Conservation (phyloP, 30 jellyfish, hydroid and myxozoan genomes). For the Turritopsis dohrnii region DNA sequence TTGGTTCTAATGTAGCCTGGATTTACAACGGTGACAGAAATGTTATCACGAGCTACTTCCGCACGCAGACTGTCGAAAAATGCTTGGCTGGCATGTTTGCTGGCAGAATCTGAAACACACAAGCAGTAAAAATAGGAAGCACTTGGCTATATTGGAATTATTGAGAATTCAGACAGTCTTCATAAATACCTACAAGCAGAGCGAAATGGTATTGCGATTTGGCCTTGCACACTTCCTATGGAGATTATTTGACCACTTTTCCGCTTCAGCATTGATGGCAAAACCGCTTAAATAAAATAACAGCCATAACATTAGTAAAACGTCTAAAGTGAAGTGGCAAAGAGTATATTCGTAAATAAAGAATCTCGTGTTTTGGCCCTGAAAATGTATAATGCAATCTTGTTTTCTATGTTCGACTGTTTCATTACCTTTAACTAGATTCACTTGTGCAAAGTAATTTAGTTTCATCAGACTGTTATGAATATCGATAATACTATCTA, state of each 20-base stretch:
- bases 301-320: too few relatives aligned
- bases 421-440: conserved; percentile 65
- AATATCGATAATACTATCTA: conserved; percentile 47
- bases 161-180: too few relatives aligned
- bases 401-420: too few relatives aligned
- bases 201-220: conserved; percentile 56
- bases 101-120: conserved; percentile 56
- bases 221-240: conserved; percentile 83
- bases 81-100: conserved; percentile 86
- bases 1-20: conserved; percentile 89
- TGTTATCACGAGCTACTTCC: conserved; percentile 60
- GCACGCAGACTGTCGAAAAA: conserved; percentile 77
- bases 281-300: conserved; percentile 38
- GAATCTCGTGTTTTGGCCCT: too few relatives aligned
- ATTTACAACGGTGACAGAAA: conserved; percentile 51
- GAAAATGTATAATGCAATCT: too few relatives aligned
- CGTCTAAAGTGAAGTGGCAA: too few relatives aligned
- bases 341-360: too few relatives aligned
- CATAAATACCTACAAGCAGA: conserved; percentile 61
- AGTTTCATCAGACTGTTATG: conserved; percentile 57
- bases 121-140: too few relatives aligned
- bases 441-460: conserved; percentile 77
- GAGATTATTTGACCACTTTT: conserved; percentile 66
- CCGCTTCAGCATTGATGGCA: conserved; percentile 64
- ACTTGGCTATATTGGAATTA: too few relatives aligned